These are phyloP conservation scores for Reticulitermes speratus DNA, from an alignment of 1,140 invertebrate genomes.

Conservation along the genomic window DNA sequence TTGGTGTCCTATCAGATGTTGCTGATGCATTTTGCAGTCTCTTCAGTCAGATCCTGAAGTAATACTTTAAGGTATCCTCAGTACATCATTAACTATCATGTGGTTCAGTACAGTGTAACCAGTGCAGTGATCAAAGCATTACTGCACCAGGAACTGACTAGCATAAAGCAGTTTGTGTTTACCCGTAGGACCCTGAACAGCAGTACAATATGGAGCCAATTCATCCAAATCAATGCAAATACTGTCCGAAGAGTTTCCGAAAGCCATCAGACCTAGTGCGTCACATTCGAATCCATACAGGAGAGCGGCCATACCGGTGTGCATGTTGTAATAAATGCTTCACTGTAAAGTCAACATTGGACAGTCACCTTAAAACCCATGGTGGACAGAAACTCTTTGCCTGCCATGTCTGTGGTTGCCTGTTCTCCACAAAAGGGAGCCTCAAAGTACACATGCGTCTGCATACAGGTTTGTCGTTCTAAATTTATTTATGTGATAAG, in stretches of 20 bases:
- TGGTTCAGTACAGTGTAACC: too few relatives aligned
- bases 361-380: conserved; percentile 61
- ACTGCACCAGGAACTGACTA: too few relatives aligned
- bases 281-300: conserved; percentile 62
- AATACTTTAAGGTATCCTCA: too few relatives aligned
- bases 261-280: conserved; percentile 56
- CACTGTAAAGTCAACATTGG: conserved; percentile 65
- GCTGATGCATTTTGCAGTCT: too few relatives aligned
- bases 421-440: conserved; percentile 61
- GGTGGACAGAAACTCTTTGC: conserved; percentile 51
- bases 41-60: too few relatives aligned
- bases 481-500: not conserved
- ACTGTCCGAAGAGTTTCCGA: conserved; percentile 56
- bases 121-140: too few relatives aligned
- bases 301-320: conserved; percentile 67
- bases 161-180: not conserved
- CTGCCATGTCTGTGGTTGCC: conserved; percentile 59
- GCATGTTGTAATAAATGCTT: conserved; percentile 64
- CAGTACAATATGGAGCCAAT: conserved; percentile 32
- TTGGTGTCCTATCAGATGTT: too few relatives aligned
- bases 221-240: conserved; percentile 53
- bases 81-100: too few relatives aligned
- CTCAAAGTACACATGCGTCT: conserved; percentile 71
- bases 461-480: conserved; percentile 54
- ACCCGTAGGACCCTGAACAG: conserved; percentile 29